Conservation (phyloP, 2,113 vertebrate species). For the Indicator maculatus region DNA sequence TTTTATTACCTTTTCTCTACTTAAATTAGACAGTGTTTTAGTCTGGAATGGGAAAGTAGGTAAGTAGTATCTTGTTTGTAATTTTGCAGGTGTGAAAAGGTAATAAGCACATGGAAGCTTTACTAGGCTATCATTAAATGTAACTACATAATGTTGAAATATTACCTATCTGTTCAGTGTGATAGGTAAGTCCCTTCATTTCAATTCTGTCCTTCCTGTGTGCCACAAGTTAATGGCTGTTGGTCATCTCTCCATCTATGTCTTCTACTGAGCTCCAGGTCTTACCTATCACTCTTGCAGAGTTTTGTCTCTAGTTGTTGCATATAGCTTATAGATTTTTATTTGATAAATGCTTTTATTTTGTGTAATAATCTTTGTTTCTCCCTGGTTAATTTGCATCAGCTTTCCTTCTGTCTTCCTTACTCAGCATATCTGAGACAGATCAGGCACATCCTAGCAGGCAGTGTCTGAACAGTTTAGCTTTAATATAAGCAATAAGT, state of each 20-base stretch:
- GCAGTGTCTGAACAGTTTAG: not conserved
- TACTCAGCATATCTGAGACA: not conserved
- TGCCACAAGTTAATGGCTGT: not conserved
- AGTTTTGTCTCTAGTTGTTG: not conserved
- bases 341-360: not conserved
- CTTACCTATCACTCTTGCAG: not conserved
- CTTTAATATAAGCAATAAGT: not conserved
- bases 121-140: not conserved
- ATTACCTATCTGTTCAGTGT: not conserved
- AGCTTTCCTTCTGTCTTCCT: not conserved
- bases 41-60: not conserved
- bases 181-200: not conserved
- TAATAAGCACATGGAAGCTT: not conserved
- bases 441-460: not conserved
- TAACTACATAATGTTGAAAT: not conserved
- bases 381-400: not conserved
- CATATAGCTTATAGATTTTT: not conserved
- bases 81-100: not conserved
- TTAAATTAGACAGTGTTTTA: not conserved
- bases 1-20: not conserved
- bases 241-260: not conserved
- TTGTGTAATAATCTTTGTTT: not conserved
- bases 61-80: not conserved
- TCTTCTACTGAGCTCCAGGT: not conserved
- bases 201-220: not conserved